A percentile compares a stretch with the other conserved stretches of the same genome.
These are phyloP conservation scores for Cephalopachus bancanus DNA, from an alignment of 2,797 vertebrate species.

Conservation along the genomic window DNA sequence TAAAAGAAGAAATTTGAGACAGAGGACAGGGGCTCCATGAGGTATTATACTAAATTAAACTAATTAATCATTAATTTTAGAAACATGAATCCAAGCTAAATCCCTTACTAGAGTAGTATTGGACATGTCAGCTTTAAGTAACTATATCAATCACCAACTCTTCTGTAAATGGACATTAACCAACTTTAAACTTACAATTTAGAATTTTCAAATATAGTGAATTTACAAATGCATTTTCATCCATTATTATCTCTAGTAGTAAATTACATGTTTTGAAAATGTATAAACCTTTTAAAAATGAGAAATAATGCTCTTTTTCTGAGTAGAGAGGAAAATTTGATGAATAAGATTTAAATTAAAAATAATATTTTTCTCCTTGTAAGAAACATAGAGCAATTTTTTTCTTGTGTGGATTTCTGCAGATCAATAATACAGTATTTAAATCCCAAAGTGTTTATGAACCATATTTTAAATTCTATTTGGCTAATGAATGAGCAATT, in stretches of 20 bases:
- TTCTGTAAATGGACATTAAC: not conserved
- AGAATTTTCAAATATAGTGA: slow-evolving; percentile 29
- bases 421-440: not conserved
- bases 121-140: slow-evolving; percentile 67
- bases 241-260: not conserved
- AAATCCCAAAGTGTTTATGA: not conserved
- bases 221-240: slow-evolving; percentile 38
- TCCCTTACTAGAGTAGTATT: slow-evolving; percentile 82
- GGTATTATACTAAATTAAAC: slow-evolving; percentile 88
- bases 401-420: not conserved
- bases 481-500: not conserved
- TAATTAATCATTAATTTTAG: slow-evolving; percentile 90
- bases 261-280: slow-evolving; percentile 14
- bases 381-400: not conserved
- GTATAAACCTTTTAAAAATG: not conserved
- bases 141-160: slow-evolving; percentile 16
- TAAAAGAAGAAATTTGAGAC: slow-evolving; percentile 74
- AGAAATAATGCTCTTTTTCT: slow-evolving; percentile 10
- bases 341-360: slow-evolving; percentile 11
- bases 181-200: slow-evolving; percentile 23
- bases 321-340: not conserved
- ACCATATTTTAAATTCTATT: not conserved
- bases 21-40: slow-evolving; percentile 80
- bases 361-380: not conserved
- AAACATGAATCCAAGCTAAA: slow-evolving; percentile 85